phyloP scores from a whole-genome alignment of 2,888 invertebrate species.

The Neoscelio sp. region DNA sequence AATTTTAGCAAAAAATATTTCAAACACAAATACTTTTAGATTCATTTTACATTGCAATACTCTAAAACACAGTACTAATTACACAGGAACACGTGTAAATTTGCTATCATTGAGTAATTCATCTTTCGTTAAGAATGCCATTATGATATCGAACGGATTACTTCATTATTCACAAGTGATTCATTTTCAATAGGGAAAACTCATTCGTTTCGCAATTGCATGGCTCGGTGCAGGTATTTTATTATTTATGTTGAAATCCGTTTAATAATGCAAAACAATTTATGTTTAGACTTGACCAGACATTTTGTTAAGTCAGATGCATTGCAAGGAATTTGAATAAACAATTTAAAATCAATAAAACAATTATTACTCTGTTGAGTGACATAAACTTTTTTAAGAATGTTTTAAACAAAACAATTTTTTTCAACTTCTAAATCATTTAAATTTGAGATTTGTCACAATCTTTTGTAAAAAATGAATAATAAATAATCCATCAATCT shows the following conservation, averaged over 20 bases:
- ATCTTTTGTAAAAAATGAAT: too few relatives aligned
- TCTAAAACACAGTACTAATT: too few relatives aligned
- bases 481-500: too few relatives aligned
- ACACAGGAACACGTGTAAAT: background rate
- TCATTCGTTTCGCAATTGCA: slow-evolving; percentile 1
- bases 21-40: too few relatives aligned
- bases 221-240: background rate
- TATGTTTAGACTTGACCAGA: slow-evolving; percentile 9
- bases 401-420: too few relatives aligned
- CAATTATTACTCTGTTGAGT: background rate
- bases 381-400: too few relatives aligned
- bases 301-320: background rate
- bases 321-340: background rate
- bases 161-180: slow-evolving; percentile 1
- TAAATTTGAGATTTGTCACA: too few relatives aligned
- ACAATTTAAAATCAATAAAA: background rate
- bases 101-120: background rate
- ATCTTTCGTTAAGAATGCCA: background rate
- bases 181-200: slow-evolving; percentile 6
- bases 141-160: background rate
- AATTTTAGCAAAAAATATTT: too few relatives aligned
- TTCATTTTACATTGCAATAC: too few relatives aligned
- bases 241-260: slow-evolving; percentile 13
- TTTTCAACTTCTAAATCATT: too few relatives aligned
- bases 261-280: slow-evolving; percentile 10